phyloP scores from a whole-genome alignment of 2,888 invertebrate species.

The Cryptocheilus praepositus region DNA sequence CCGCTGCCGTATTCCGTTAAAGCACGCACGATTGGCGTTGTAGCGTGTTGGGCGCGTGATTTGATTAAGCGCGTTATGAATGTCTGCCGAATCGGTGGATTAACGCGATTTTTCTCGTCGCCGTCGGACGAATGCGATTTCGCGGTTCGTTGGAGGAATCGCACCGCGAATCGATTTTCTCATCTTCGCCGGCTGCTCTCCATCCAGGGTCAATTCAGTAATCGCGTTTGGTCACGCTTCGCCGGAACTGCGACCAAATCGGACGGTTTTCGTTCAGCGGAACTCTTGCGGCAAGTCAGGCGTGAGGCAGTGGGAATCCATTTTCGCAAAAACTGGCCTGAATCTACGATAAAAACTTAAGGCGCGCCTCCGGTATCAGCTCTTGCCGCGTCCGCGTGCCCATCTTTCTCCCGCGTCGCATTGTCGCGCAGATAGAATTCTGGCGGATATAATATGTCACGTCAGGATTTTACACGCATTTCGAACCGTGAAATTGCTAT shows the following conservation, averaged over 20 bases:
- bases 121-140: no score
- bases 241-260: no score
- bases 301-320: no score
- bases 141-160: no score
- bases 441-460: conserved; percentile 39
- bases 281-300: no score
- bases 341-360: neutral
- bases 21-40: conserved; percentile 26
- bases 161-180: no score
- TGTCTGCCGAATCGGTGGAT: conserved; percentile 28
- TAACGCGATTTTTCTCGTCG: conserved; percentile 24
- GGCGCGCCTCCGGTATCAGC: neutral
- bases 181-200: no score
- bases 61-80: conserved; percentile 36
- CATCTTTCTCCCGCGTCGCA: conserved; percentile 8
- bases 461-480: conserved; percentile 35
- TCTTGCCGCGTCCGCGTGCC: conserved; percentile 15
- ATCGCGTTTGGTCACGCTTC: no score
- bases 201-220: no score
- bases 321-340: neutral
- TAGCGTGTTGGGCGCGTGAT: conserved; percentile 23
- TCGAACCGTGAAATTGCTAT: conserved; percentile 51
- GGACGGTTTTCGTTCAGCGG: no score
- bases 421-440: conserved; percentile 38
- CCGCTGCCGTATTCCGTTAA: conserved; percentile 31